phyloP scores from a whole-genome alignment of 2,797 vertebrate species.

The Gadopsis marmoratus region DNA sequence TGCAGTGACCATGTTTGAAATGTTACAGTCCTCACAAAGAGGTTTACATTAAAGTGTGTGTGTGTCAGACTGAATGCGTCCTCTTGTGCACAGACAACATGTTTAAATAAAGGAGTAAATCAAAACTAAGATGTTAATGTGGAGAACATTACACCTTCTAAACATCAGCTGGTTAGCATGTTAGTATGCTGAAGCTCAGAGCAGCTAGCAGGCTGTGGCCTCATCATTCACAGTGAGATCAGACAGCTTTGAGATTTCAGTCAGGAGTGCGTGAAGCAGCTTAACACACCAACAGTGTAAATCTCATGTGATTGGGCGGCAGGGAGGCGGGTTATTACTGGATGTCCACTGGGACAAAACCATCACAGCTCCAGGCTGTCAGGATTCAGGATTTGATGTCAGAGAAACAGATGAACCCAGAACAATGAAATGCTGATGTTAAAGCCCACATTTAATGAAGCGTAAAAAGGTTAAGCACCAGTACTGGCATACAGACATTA shows the following conservation, averaged over 20 bases:
- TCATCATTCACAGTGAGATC: too few relatives aligned
- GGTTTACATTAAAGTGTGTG: too few relatives aligned
- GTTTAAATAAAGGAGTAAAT: too few relatives aligned
- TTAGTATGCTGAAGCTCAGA: too few relatives aligned
- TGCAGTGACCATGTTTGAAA: too few relatives aligned
- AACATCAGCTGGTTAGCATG: too few relatives aligned
- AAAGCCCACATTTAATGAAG: slow-evolving; percentile 81
- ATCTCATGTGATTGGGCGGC: slow-evolving; percentile 29
- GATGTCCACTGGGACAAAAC: slow-evolving; percentile 17
- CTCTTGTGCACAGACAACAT: too few relatives aligned
- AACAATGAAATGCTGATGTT: slow-evolving; percentile 34
- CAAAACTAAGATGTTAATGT: too few relatives aligned
- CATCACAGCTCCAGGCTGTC: neutral
- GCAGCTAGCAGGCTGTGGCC: too few relatives aligned
- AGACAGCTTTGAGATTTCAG: neutral
- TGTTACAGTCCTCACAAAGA: too few relatives aligned
- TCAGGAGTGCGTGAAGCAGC: slow-evolving; percentile 26
- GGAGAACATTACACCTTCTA: too few relatives aligned
- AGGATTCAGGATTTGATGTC: slow-evolving; percentile 1
- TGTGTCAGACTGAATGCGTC: too few relatives aligned
- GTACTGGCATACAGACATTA: slow-evolving; percentile 43
- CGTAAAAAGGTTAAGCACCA: slow-evolving; percentile 62
- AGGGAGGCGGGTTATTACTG: slow-evolving; percentile 12
- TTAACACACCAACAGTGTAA: slow-evolving; percentile 15
- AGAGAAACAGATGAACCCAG: slow-evolving; percentile 21